Conservation (phyloP, 92 coral and sea anemone genomes). For the Porites evermanni region DNA sequence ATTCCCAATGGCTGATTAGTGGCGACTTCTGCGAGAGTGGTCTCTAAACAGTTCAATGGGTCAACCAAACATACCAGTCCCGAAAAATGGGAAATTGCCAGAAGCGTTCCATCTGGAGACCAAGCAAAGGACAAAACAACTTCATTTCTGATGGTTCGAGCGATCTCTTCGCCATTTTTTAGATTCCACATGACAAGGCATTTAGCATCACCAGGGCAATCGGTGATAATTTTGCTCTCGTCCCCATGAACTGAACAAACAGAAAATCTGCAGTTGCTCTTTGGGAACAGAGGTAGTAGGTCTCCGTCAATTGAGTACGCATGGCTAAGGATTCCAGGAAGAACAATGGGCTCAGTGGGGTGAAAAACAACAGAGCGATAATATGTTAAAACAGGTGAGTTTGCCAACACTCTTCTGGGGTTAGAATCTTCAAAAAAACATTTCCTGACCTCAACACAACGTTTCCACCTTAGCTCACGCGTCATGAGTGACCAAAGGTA, state of each 20-base stretch:
- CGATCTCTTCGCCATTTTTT: constrained; percentile 2
- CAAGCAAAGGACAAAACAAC: constrained; percentile 11
- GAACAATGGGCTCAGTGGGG: constrained; percentile 1
- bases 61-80: constrained; percentile 12
- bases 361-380: constrained; percentile 21
- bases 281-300: neutral
- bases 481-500: constrained; percentile 2
- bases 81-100: constrained; percentile 6
- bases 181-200: constrained; percentile 9
- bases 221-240: constrained; percentile 19
- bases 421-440: neutral
- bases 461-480: neutral
- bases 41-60: neutral
- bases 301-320: neutral
- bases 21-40: neutral
- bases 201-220: constrained; percentile 9
- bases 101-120: constrained; percentile 24
- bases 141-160: neutral
- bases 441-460: neutral
- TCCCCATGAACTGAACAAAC: constrained; percentile 30
- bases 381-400: too few species aligned
- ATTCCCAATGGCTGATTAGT: neutral
- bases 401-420: too few species aligned
- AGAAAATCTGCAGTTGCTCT: constrained; percentile 2
- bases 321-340: neutral